Conservation (phyloP, 2,888 invertebrate species). For the Tyria jacobaeae region DNA sequence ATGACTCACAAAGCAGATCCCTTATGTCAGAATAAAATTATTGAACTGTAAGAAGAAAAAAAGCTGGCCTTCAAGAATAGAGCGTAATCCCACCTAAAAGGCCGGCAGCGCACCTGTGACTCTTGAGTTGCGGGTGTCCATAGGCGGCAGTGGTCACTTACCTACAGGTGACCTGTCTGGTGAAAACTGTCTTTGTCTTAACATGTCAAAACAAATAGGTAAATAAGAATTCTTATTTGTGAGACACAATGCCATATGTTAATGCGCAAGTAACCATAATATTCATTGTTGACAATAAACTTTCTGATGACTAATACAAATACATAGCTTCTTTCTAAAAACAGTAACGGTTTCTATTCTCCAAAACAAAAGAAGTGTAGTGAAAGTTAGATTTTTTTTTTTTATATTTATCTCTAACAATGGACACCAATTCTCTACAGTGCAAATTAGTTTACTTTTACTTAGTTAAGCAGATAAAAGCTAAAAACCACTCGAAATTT, state of each 20-base stretch:
- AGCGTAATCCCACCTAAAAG: too few relatives aligned
- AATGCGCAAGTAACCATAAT: conserved; percentile 16
- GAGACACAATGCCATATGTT: conserved; percentile 22
- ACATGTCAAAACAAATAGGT: conserved; percentile 23
- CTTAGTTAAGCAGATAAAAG: not conserved
- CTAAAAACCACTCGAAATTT: conserved; percentile 15
- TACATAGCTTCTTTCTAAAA: not conserved
- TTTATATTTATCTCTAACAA: not conserved
- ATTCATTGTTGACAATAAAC: not conserved
- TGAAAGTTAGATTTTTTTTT: not conserved
- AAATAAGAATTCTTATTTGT: conserved; percentile 18
- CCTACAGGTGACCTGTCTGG: too few relatives aligned
- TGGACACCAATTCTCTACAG: not conserved
- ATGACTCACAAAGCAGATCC: conserved; percentile 29
- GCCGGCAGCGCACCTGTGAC: too few relatives aligned
- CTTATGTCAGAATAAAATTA: conserved; percentile 24
- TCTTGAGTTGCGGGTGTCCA: too few relatives aligned
- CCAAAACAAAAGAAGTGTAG: not conserved
- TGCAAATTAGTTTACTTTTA: conserved; percentile 3
- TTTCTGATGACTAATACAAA: not conserved
- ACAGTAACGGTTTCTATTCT: not conserved
- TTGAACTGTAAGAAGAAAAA: too few relatives aligned
- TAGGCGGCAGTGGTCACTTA: too few relatives aligned
- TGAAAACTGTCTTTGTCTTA: conserved; percentile 25
- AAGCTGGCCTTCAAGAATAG: too few relatives aligned